These are phyloP conservation scores for Drosophila santomea DNA, from an alignment of 1,140 invertebrate genomes.

Conservation along the genomic window DNA sequence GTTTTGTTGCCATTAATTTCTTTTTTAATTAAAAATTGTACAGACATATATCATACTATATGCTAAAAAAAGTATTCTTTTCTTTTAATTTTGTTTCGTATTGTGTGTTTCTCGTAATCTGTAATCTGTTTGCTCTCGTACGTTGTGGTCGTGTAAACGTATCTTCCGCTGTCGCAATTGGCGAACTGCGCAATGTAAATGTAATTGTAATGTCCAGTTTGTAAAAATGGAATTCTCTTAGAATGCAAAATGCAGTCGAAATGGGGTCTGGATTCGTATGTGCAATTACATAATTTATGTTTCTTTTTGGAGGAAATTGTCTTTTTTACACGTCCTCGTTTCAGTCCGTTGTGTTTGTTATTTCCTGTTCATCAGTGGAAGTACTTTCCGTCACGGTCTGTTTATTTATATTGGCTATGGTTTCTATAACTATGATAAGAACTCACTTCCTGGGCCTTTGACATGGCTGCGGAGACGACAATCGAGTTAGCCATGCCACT, in stretches of 20 bases:
- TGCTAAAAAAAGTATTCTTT: constrained; percentile 66
- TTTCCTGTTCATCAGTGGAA: constrained; percentile 33
- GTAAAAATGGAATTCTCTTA: constrained; percentile 67
- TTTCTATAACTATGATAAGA: constrained; percentile 85
- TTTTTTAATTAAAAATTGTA: constrained; percentile 82
- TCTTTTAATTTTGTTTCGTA: constrained; percentile 20
- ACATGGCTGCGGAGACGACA: constrained; percentile 80
- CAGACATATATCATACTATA: constrained; percentile 82
- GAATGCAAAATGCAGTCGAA: constrained; percentile 52
- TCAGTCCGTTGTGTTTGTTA: constrained; percentile 23
- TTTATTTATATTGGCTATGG: constrained; percentile 84
- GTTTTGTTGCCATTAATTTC: constrained; percentile 80
- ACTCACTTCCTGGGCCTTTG: constrained; percentile 85
- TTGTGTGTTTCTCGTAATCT: constrained; percentile 23
- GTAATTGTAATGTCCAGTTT: constrained; percentile 34
- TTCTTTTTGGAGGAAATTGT: constrained; percentile 28
- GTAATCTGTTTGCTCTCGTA: constrained; percentile 37
- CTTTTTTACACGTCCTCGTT: constrained; percentile 44
- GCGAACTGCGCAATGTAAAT: constrained; percentile 17
- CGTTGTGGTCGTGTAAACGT: constrained; percentile 38
- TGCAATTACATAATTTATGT: constrained; percentile 11
- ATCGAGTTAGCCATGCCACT: constrained; percentile 67
- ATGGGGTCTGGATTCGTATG: constrained; percentile 18
- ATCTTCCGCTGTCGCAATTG: constrained; percentile 4
- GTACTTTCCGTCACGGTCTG: constrained; percentile 27